phyloP scores from a whole-genome alignment of 1,140 invertebrate genomes.

The Scaptomyza hsui region DNA sequence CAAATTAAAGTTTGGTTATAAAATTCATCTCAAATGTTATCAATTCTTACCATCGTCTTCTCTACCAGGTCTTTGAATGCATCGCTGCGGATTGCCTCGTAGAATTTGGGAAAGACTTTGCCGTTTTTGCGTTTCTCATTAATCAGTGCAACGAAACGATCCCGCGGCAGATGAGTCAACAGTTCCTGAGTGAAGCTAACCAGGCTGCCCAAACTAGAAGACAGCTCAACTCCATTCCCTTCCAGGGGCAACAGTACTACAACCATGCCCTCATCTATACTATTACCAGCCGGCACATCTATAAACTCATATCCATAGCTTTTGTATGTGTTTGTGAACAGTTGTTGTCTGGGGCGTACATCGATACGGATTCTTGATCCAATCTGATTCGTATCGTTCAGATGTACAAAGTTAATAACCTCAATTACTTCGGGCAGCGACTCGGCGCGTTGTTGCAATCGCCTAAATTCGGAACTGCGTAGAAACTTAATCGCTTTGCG shows the following conservation, averaged over 20 bases:
- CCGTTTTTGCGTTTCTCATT: slow-evolving; percentile 57
- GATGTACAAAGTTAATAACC: slow-evolving; percentile 69
- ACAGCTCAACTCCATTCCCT: background rate
- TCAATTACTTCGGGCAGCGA: slow-evolving; percentile 68
- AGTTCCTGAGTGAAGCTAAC: slow-evolving; percentile 62
- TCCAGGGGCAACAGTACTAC: slow-evolving; percentile 38
- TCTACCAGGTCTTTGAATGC: slow-evolving; percentile 59
- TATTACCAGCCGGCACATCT: background rate
- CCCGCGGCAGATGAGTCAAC: slow-evolving; percentile 60
- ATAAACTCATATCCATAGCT: background rate
- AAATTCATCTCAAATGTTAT: background rate
- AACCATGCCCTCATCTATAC: slow-evolving; percentile 22
- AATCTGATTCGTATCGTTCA: slow-evolving; percentile 47
- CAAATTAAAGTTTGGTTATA: background rate
- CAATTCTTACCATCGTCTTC: slow-evolving; percentile 58
- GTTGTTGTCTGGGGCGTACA: background rate
- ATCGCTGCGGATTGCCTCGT: slow-evolving; percentile 60
- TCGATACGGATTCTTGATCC: background rate
- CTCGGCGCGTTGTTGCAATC: slow-evolving; percentile 44
- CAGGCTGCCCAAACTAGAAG: slow-evolving; percentile 37
- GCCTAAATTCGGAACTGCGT: slow-evolving; percentile 59
- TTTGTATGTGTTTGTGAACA: background rate
- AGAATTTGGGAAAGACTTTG: slow-evolving; percentile 66
- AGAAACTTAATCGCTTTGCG: slow-evolving; percentile 69
- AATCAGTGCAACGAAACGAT: slow-evolving; percentile 61